Evolutionary conservation across 2,797 vertebrate species (phyloP).

Genomic region (Orientallactaga sibirica): DNA sequence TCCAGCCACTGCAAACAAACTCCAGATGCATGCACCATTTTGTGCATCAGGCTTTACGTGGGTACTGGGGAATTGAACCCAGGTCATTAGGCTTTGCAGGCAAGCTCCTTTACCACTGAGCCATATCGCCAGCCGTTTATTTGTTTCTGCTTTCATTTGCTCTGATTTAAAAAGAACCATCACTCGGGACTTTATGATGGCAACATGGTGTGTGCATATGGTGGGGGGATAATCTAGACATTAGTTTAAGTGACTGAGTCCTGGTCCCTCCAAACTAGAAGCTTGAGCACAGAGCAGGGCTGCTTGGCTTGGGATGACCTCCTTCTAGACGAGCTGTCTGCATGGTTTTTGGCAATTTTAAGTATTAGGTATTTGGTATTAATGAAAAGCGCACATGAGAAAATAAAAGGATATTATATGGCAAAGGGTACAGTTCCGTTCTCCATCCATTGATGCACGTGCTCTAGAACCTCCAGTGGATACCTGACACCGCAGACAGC

Average conservation of each 20-base stretch:
- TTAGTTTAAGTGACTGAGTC: neutral
- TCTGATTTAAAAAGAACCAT: neutral
- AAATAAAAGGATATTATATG: neutral
- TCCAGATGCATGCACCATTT: too few relatives aligned
- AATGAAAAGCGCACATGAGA: neutral
- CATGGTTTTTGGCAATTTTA: neutral
- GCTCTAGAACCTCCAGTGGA: neutral
- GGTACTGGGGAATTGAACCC: too few relatives aligned
- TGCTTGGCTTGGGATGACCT: neutral
- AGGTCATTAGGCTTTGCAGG: too few relatives aligned
- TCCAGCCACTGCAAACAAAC: too few relatives aligned
- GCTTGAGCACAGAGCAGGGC: neutral
- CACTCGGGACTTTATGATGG: neutral
- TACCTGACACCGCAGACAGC: neutral
- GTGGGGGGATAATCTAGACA: neutral
- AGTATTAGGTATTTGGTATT: neutral
- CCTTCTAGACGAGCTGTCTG: neutral
- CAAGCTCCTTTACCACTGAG: too few relatives aligned
- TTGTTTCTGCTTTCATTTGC: neutral
- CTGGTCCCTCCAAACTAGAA: neutral
- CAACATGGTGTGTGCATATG: neutral
- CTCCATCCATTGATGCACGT: neutral
- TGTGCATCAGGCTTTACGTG: too few relatives aligned
- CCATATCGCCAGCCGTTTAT: too few relatives aligned
- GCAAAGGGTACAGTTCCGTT: neutral